These are phyloP conservation scores for Cosmorhoe ocellata DNA, from an alignment of 2,888 invertebrate species.

Conservation along the genomic window DNA sequence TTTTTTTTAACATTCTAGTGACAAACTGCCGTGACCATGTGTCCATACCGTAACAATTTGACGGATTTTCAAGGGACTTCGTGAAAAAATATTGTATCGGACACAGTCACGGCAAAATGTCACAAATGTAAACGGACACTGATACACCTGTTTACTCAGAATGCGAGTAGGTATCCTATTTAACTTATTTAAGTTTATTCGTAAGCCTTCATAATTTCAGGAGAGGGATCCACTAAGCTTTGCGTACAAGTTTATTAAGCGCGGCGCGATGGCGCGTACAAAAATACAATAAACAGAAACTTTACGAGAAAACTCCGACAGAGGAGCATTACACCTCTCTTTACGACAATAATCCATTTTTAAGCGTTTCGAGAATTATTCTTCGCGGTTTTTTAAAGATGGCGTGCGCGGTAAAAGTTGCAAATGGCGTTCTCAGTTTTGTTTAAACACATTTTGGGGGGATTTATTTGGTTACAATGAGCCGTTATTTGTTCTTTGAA, in stretches of 20 bases:
- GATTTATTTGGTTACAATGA: neutral
- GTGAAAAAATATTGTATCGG: no score
- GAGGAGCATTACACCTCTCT: conserved; percentile 53
- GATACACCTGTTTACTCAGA: no score
- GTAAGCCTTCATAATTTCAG: conserved; percentile 4
- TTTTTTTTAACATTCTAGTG: no score
- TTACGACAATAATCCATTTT: conserved; percentile 71
- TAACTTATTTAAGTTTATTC: no score
- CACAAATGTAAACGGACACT: no score
- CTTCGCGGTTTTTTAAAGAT: conserved; percentile 40
- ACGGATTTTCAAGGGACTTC: no score
- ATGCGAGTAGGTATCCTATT: no score
- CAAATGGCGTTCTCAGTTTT: conserved; percentile 8
- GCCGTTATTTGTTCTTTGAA: neutral
- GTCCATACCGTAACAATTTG: no score
- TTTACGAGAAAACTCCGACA: conserved; percentile 55
- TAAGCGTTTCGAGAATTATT: conserved; percentile 62
- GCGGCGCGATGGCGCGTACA: conserved; percentile 48
- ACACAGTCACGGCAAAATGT: no score
- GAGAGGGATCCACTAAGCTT: conserved; percentile 20
- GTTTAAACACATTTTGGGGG: conserved; percentile 12
- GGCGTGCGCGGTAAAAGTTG: conserved; percentile 35
- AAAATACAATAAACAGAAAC: conserved; percentile 65
- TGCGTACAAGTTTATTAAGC: conserved; percentile 37
- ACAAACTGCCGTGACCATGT: no score